These are phyloP conservation scores for Hyles lineata DNA, from an alignment of 2,888 invertebrate species.

Conservation along the genomic window DNA sequence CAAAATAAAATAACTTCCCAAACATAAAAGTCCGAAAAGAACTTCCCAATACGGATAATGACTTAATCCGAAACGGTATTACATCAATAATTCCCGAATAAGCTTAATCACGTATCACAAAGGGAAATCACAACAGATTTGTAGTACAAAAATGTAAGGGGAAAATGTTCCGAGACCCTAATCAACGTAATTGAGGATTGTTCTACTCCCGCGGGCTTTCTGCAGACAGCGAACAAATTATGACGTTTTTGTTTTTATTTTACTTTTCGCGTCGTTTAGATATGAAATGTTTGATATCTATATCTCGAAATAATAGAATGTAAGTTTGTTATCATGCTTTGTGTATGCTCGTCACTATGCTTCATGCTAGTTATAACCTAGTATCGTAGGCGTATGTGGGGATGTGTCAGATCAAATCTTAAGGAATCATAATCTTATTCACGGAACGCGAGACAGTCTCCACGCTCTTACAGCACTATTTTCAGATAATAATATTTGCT, in stretches of 20 bases:
- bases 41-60: not conserved
- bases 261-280: not conserved
- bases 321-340: no score
- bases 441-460: no score
- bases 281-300: not conserved
- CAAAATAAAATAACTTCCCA: no score
- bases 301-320: no score
- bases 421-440: no score
- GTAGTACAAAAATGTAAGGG: slow-evolving; percentile 10
- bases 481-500: no score
- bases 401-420: no score
- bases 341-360: no score
- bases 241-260: slow-evolving; percentile 7
- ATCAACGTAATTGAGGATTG: slow-evolving; percentile 15
- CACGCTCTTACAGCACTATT: no score
- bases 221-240: slow-evolving; percentile 12
- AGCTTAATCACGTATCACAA: not conserved
- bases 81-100: not conserved
- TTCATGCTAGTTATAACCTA: no score
- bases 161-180: slow-evolving; percentile 23
- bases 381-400: no score
- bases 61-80: not conserved
- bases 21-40: no score
- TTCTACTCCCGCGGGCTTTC: not conserved
- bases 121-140: not conserved